Evolutionary conservation across 2,113 vertebrate genomes (phyloP).

Genomic region (Sitta europaea): DNA sequence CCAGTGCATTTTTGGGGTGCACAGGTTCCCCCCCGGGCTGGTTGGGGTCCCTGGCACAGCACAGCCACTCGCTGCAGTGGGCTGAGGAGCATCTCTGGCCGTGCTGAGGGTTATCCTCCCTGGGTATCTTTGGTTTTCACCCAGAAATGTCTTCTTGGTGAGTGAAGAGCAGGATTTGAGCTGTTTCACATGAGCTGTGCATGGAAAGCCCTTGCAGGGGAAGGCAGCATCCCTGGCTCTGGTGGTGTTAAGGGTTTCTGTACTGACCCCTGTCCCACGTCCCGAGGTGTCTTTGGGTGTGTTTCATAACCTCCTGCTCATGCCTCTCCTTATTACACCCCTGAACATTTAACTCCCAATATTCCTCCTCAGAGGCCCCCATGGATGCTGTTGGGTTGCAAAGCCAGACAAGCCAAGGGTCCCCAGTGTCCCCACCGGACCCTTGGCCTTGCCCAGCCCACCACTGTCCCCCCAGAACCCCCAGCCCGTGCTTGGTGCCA

Average conservation of each 20-base stretch:
- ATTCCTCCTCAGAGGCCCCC: not conserved
- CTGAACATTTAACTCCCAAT: not conserved
- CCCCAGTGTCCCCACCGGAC: not conserved
- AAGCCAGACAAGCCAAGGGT: not conserved
- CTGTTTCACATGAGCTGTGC: not conserved
- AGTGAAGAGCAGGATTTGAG: not conserved
- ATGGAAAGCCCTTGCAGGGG: accelerated
- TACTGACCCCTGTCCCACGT: accelerated
- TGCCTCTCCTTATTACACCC: not conserved
- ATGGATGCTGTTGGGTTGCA: accelerated
- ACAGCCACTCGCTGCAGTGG: accelerated
- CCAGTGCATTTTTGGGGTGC: accelerated
- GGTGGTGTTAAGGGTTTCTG: accelerated
- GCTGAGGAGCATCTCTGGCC: not conserved
- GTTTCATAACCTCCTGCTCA: not conserved
- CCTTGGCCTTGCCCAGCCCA: not conserved
- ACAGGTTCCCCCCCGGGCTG: accelerated
- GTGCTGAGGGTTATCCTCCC: not conserved
- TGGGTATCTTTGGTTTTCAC: not conserved
- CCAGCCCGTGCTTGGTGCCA: not conserved
- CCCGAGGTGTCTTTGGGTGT: not conserved
- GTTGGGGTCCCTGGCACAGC: accelerated
- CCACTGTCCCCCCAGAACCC: not conserved
- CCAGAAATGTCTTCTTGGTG: accelerated
- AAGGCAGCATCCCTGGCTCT: not conserved